Evolutionary conservation across 2,797 vertebrate species (phyloP), one percentile per base, ranked within the genome.

Genomic region (Coluber constrictor): DNA sequence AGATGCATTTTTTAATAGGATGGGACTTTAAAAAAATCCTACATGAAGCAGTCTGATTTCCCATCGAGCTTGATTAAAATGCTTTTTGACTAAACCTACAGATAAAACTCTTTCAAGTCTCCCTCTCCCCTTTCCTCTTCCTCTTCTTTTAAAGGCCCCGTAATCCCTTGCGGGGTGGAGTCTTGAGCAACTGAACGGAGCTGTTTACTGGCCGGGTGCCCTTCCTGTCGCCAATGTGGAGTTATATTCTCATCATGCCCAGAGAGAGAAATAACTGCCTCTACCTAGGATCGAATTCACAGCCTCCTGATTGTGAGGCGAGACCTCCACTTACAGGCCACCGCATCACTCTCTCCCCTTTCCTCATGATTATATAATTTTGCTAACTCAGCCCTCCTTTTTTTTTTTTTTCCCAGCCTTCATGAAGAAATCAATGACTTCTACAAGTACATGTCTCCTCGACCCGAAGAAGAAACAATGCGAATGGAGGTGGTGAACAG

Each of bases 401-500:
- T 93, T 88, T 94, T 8, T 12, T 1, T 0, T 18, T 1, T 0
- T 3, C 56, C 15, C 95, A 99, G 99, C 95, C 98, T 99, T 92
- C 99, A 99, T 90, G 99, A 99, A 97, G 99, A 99, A 97, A 99
- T 99, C 95, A 98, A 97, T 94, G 99, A 99, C 96, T 99, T 99
- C 96, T 99, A 99, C 91, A 98, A 98, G 47, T 99, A 99, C 95
- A 99, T 99, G 98, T 99, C 99, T 94, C 99, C 99, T 2, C 98
- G 98, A 94, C 98, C 98, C 0, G 99, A 99, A 97, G 99, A 99
- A 93, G 98, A 99, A 95, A 98, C 97, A 94, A 99, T 99, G 99
- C 98, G 99, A 74, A 97, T 98, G 98, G 99, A 99, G 97, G 99
- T 99, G 94, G 99, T 99, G 94, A 98, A 97, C 96, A 98, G 99